phyloP scores from a whole-genome alignment of 2,888 invertebrate genomes.

The Eupithecia exiguata region DNA sequence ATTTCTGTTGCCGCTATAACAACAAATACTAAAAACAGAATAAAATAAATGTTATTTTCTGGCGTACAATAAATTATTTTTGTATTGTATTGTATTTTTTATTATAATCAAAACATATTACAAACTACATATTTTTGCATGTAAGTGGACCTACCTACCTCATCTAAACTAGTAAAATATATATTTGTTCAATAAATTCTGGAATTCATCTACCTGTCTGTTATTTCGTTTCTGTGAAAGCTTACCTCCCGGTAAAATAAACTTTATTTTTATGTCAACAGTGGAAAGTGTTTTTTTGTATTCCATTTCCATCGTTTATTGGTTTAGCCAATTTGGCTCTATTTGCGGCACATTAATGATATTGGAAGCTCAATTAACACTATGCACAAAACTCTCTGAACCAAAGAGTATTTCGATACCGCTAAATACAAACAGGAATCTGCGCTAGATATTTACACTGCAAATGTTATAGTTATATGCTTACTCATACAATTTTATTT shows the following conservation, averaged over 20 bases:
- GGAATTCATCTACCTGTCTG: not conserved
- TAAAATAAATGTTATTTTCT: no score
- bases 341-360: slow-evolving; percentile 30
- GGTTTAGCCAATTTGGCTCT: slow-evolving; percentile 16
- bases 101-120: no score
- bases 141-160: no score
- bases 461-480: not conserved
- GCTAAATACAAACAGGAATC: not conserved
- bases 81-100: no score
- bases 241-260: slow-evolving; percentile 8
- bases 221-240: not conserved
- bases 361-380: slow-evolving; percentile 21
- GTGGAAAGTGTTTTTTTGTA: slow-evolving; percentile 21
- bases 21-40: no score
- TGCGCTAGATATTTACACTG: not conserved
- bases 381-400: not conserved
- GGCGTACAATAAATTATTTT: no score
- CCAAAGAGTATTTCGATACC: slow-evolving; percentile 1
- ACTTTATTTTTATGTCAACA: slow-evolving; percentile 15
- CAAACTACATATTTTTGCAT: no score
- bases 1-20: no score
- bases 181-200: not conserved
- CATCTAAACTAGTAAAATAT: no score
- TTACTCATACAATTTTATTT: no score
- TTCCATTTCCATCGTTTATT: slow-evolving; percentile 23